Percentiles rank a stretch among this genome's conserved stretches.
Evolutionary conservation across 2,888 invertebrate species (phyloP).

Genomic region (Asteroscopus sphinx): DNA sequence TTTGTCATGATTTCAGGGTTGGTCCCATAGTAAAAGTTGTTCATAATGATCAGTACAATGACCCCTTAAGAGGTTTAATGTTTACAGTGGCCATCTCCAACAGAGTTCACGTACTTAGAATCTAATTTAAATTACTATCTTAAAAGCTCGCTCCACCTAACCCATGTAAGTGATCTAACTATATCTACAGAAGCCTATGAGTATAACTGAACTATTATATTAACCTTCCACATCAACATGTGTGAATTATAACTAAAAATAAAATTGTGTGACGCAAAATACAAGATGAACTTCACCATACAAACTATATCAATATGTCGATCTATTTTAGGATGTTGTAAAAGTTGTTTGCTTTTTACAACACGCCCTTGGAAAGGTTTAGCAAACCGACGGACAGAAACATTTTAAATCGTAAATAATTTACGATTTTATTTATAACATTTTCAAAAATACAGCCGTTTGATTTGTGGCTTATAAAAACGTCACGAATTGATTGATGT

Average conservation of each 20-base stretch:
- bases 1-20: too few species aligned
- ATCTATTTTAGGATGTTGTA: constrained; percentile 79
- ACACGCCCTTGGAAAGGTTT: constrained; percentile 80
- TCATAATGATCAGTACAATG: too few species aligned
- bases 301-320: constrained; percentile 70
- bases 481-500: constrained; percentile 71
- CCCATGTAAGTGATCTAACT: constrained; percentile 24
- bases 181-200: constrained; percentile 4
- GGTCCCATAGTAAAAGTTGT: too few species aligned
- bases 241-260: constrained; percentile 67
- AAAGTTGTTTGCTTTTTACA: constrained; percentile 79
- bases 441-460: constrained; percentile 68
- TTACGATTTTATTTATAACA: constrained; percentile 68
- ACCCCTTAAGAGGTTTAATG: constrained; percentile 8
- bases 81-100: constrained; percentile 1
- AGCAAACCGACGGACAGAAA: constrained; percentile 63
- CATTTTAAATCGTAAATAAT: constrained; percentile 73
- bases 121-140: constrained; percentile 30
- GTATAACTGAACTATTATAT: constrained; percentile 51
- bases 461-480: constrained; percentile 75
- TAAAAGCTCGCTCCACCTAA: constrained; percentile 21
- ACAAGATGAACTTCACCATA: constrained; percentile 65
- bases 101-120: constrained; percentile 12
- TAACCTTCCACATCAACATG: constrained; percentile 61
- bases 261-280: constrained; percentile 71